phyloP scores from a whole-genome alignment of 2,797 vertebrate genomes.

The Xiphorhynchus erythropygius region DNA sequence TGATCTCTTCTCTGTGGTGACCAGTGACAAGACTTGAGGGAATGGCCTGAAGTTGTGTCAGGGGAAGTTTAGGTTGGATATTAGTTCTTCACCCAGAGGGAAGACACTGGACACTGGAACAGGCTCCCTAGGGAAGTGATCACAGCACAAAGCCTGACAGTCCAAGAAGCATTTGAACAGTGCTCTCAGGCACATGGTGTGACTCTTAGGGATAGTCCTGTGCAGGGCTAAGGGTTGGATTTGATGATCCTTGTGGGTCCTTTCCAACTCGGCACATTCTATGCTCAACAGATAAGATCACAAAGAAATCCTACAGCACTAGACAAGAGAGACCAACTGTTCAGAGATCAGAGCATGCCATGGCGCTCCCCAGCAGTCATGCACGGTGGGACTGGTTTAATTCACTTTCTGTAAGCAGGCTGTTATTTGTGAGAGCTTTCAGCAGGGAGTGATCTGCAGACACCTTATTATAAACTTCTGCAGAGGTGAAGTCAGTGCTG shows the following conservation, averaged over 20 bases:
- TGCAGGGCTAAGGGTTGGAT: neutral
- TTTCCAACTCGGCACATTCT: neutral
- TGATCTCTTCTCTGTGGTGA: neutral
- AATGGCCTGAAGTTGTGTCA: neutral
- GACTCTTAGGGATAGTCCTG: neutral
- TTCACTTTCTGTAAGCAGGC: neutral
- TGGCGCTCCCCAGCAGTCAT: neutral
- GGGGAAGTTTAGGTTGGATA: neutral
- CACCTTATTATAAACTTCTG: slow-evolving; percentile 68
- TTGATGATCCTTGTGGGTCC: neutral
- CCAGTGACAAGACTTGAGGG: neutral
- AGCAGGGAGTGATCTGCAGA: slow-evolving; percentile 46
- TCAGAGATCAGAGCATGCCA: neutral
- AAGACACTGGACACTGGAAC: neutral
- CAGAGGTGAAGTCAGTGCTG: slow-evolving; percentile 44
- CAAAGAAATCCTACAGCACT: neutral
- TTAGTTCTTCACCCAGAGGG: neutral
- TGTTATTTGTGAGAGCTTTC: slow-evolving; percentile 59
- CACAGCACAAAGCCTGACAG: neutral
- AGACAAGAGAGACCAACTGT: neutral
- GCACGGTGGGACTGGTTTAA: neutral
- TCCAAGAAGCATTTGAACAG: neutral
- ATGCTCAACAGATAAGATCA: neutral
- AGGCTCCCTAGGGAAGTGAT: neutral
- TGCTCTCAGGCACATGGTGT: neutral